phyloP scores from a whole-genome alignment of 2,888 invertebrate species.

The Polyommatus icarus region DNA sequence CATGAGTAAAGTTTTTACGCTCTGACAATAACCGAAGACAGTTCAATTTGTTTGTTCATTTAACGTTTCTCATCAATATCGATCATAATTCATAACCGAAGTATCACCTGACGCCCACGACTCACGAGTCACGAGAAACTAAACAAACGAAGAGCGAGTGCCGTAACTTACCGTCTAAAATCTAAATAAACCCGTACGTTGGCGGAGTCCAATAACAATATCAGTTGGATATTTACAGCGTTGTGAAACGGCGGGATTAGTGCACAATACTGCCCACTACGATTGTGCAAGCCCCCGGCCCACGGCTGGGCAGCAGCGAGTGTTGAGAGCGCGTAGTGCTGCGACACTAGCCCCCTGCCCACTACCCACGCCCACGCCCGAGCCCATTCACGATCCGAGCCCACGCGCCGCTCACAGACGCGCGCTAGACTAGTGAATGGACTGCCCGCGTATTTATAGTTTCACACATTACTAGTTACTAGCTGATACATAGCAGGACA shows the following conservation, averaged over 20 bases:
- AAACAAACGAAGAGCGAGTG: background rate
- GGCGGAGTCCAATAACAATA: background rate
- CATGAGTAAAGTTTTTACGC: too few relatives aligned
- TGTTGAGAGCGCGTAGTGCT: too few relatives aligned
- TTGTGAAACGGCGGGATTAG: background rate
- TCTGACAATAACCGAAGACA: too few relatives aligned
- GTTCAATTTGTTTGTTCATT: too few relatives aligned
- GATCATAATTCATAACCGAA: background rate
- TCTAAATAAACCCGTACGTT: background rate
- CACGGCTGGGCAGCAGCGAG: conserved; percentile 8
- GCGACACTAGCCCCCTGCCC: background rate
- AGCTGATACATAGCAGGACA: background rate
- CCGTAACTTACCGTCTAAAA: background rate
- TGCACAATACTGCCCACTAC: conserved; percentile 14
- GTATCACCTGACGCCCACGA: background rate
- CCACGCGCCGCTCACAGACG: background rate
- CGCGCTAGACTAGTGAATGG: conserved; percentile 2
- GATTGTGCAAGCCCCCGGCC: conserved; percentile 6
- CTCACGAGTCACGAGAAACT: background rate
- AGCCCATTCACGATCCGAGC: background rate
- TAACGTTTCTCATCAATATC: background rate
- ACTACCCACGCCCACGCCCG: background rate
- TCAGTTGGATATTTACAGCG: conserved; percentile 2
- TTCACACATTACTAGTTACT: conserved; percentile 1
- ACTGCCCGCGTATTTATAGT: background rate